Evolutionary conservation across 1,140 invertebrate species (phyloP), one percentile per base, ranked within the genome.

Genomic region (Magallana ariakensis): DNA sequence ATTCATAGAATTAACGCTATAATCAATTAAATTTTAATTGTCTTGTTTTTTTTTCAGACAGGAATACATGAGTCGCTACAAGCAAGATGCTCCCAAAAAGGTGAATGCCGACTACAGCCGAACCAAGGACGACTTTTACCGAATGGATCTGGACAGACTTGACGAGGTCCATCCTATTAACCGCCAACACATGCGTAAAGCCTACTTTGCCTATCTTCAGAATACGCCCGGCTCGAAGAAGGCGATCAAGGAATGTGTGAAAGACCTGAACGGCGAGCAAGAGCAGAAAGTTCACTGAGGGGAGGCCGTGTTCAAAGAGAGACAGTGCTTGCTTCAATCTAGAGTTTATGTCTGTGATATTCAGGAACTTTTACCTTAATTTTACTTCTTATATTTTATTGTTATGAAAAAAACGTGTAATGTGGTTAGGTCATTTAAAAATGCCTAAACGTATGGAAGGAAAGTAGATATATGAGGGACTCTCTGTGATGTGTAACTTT

Each of bases 201-300:
- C 93, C 15, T 94, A 94, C 86, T 93, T 93, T 87, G 94, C 93
- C 13, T 94, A 94, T 87, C 90, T 94, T 7, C 93, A 93, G 83
- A 94, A 94, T 89, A 94, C 93, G 6, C 93, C 92, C 0, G 94
- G 93, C 0, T 93, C 93, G 0, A 88, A 88, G 19, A 93, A 94
- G 57, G 94, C 94, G 1, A 87, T 94, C 0, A 88, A 91, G 7
- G 92, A 94, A 22, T 94, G 93, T 85, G 90, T 94, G 22, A 87
- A 89, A 26, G 84, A 83, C 33, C 62, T 91, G 10, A 85, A 89
- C 22, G 80, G 70, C 33, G 84, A 84, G 10, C 55, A 80, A 46
- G 11, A 62, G 15, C 84, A 88, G 80, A 84, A 86, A 33, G 85
- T 66, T 15, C 84, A 57, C 26, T 87, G 58, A 84, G 19, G 26